These are phyloP conservation scores for Mesoclemmys tuberculata DNA, from an alignment of 2,113 vertebrate genomes.

Conservation along the genomic window DNA sequence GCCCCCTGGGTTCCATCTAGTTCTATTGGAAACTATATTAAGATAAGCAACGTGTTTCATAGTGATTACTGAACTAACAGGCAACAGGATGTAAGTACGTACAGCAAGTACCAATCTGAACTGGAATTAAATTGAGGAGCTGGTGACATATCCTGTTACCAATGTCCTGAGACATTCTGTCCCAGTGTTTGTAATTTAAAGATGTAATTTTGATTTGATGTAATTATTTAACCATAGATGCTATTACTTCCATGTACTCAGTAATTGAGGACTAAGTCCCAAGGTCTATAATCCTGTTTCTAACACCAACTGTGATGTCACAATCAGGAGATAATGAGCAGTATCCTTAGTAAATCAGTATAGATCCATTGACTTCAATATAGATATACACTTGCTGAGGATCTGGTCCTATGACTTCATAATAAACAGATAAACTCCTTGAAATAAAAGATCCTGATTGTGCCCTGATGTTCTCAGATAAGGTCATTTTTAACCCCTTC, in stretches of 20 bases:
- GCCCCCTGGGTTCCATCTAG: background rate
- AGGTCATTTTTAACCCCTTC: background rate
- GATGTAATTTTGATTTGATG: slow-evolving; percentile 50
- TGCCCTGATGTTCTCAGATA: background rate
- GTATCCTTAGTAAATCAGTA: background rate
- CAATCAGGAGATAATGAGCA: slow-evolving; percentile 54
- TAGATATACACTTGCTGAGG: slow-evolving; percentile 42
- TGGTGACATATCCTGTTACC: background rate
- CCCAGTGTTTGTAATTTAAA: background rate
- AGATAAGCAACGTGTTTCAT: background rate
- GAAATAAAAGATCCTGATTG: background rate
- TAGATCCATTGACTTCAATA: background rate
- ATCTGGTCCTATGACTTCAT: background rate
- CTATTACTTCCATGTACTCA: slow-evolving; percentile 48
- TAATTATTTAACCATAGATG: slow-evolving; percentile 65
- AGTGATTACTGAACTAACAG: slow-evolving; percentile 27
- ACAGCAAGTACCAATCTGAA: background rate
- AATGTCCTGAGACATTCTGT: background rate
- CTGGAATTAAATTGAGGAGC: background rate
- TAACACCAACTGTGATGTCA: slow-evolving; percentile 43
- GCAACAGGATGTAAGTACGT: background rate
- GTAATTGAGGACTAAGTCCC: slow-evolving; percentile 52
- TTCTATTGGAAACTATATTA: slow-evolving; percentile 12
- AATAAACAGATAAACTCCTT: background rate
- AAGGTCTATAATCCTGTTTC: slow-evolving; percentile 59